These are phyloP conservation scores for Fistularia tabacaria DNA, from an alignment of 2,797 vertebrate genomes.

Conservation along the genomic window DNA sequence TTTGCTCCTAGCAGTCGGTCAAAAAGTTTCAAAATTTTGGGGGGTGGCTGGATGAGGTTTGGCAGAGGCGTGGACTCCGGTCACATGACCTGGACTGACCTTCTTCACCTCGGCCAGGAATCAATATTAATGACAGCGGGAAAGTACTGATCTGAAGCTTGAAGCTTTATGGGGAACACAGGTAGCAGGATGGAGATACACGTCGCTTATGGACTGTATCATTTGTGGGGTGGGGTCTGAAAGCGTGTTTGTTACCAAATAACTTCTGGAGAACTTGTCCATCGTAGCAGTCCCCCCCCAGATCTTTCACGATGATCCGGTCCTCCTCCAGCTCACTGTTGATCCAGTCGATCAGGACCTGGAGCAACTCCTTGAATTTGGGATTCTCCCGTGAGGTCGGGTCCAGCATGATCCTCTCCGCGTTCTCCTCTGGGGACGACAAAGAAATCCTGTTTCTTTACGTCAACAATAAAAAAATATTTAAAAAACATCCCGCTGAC, in stretches of 20 bases:
- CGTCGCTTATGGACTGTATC: too few species aligned
- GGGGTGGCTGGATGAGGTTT: too few species aligned
- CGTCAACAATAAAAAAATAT: not conserved
- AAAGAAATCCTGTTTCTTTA: slow-evolving; percentile 39
- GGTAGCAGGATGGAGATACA: too few species aligned
- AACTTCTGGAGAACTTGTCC: slow-evolving; percentile 98
- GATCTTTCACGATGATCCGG: slow-evolving; percentile 93
- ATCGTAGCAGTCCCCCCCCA: slow-evolving; percentile 95
- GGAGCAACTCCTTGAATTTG: slow-evolving; percentile 92
- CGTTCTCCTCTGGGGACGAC: slow-evolving; percentile 86
- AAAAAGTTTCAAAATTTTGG: too few species aligned
- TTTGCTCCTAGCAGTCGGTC: too few species aligned
- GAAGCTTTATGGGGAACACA: too few species aligned
- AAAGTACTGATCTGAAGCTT: too few species aligned
- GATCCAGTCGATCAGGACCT: slow-evolving; percentile 97
- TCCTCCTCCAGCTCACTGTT: slow-evolving; percentile 93
- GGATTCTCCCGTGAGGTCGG: slow-evolving; percentile 87
- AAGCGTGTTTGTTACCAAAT: slow-evolving; percentile 78
- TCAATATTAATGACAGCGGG: too few species aligned
- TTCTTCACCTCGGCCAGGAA: too few species aligned
- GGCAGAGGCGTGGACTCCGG: too few species aligned
- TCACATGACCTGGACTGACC: too few species aligned
- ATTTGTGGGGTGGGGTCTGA: not conserved
- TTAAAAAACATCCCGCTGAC: too few species aligned
- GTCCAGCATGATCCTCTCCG: slow-evolving; percentile 93